phyloP scores from a whole-genome alignment of 2,113 vertebrate species.

The Mastomys natalensis region DNA sequence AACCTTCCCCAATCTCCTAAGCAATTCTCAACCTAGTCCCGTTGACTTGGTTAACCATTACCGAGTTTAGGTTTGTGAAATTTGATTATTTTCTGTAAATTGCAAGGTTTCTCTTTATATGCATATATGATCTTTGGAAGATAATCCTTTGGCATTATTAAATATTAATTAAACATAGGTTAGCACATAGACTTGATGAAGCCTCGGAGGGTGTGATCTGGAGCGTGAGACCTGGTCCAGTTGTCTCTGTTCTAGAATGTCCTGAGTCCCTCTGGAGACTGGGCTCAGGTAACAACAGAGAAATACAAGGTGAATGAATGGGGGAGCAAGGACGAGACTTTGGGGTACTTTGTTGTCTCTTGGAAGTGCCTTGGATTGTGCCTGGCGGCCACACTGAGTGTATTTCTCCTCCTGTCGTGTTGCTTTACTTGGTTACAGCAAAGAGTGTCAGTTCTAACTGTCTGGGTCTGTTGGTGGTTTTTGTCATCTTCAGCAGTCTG shows the following conservation, averaged over 20 bases:
- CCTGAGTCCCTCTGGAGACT: not conserved
- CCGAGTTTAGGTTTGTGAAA: not conserved
- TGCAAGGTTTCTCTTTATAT: not conserved
- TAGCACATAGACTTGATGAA: not conserved
- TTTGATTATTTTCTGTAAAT: not conserved
- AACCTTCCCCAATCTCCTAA: not conserved
- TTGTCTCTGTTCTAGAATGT: not conserved
- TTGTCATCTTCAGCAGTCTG: not conserved
- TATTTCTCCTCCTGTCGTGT: not conserved
- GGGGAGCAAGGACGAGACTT: not conserved
- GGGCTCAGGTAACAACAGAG: not conserved
- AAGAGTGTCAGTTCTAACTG: not conserved
- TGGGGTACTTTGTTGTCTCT: not conserved
- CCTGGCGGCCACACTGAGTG: not conserved
- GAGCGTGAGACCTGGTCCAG: not conserved
- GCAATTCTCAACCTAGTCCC: not conserved
- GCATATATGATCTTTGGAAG: not conserved
- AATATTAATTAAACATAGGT: not conserved
- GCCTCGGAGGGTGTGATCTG: not conserved
- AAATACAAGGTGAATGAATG: not conserved
- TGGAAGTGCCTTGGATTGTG: not conserved
- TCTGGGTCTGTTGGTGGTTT: not conserved
- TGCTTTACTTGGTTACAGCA: not conserved
- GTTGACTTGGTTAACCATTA: not conserved
- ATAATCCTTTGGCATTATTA: not conserved